A percentile compares a stretch with the other conserved stretches of the same genome.
phyloP scores from a whole-genome alignment of 2,797 vertebrate species.

The Cichlasoma orientale region DNA sequence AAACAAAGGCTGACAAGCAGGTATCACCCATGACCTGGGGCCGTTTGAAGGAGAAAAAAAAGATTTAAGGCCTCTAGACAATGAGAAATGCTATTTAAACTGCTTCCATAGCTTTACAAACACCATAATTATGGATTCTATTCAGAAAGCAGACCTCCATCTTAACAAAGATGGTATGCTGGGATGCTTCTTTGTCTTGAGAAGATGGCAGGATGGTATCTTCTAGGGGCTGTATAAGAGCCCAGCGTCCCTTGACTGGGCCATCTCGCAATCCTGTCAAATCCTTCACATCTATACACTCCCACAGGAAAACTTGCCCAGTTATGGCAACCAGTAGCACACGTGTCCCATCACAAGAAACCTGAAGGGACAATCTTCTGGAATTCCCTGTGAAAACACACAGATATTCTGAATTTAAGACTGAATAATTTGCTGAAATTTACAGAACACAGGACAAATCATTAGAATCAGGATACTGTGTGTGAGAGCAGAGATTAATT shows the following conservation, averaged over 20 bases:
- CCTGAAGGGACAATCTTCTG: constrained; percentile 80
- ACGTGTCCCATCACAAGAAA: constrained; percentile 87
- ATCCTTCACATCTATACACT: constrained; percentile 78
- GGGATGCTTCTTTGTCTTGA: constrained; percentile 87
- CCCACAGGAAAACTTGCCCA: constrained; percentile 90
- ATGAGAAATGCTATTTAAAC: background rate
- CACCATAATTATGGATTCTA: constrained; percentile 6
- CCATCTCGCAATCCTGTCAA: constrained; percentile 67
- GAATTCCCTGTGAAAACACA: constrained; percentile 71
- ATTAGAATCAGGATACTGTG: background rate
- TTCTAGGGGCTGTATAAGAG: constrained; percentile 79
- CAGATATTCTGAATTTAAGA: background rate
- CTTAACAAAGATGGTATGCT: constrained; percentile 84
- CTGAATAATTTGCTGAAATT: background rate
- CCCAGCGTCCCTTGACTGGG: constrained; percentile 83
- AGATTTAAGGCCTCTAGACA: background rate
- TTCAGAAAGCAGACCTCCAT: constrained; percentile 82
- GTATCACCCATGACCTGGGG: constrained; percentile 85
- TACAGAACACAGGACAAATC: background rate
- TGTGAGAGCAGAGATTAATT: background rate
- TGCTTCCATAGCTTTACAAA: background rate
- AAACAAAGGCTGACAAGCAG: constrained; percentile 89
- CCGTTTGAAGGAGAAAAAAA: background rate
- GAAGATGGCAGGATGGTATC: constrained; percentile 80
- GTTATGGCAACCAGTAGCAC: constrained; percentile 80